A percentile compares a stretch with the other conserved stretches of the same genome.
Evolutionary conservation across 2,113 vertebrate species (phyloP).

Genomic region (Chaetura pelagica): DNA sequence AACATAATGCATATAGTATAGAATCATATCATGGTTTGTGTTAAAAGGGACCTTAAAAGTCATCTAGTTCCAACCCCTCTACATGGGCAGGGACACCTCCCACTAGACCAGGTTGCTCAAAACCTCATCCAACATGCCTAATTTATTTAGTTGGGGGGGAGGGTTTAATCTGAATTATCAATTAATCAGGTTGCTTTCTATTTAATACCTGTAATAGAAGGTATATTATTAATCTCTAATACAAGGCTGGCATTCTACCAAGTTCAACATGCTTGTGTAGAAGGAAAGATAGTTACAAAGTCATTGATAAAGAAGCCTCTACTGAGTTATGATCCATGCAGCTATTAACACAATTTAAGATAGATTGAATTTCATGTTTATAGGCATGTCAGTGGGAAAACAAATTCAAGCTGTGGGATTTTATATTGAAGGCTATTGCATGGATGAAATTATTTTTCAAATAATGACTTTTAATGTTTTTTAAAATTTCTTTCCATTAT

Average conservation of each 20-base stretch:
- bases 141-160: neutral
- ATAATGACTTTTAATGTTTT: neutral
- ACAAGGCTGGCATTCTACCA: neutral
- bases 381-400: neutral
- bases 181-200: neutral
- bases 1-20: neutral
- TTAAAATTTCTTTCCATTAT: neutral
- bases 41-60: too few relatives aligned
- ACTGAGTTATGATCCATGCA: neutral
- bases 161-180: neutral
- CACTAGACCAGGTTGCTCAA: too few relatives aligned
- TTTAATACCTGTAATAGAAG: neutral
- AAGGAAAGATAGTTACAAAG: neutral
- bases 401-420: neutral
- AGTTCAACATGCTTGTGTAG: neutral
- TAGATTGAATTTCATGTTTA: neutral
- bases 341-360: neutral
- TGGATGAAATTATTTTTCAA: neutral
- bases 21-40: too few relatives aligned
- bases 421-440: neutral
- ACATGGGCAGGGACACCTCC: too few relatives aligned
- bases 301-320: neutral
- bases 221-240: neutral
- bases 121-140: too few relatives aligned
- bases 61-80: too few relatives aligned